Conservation (phyloP, 1,140 invertebrate genomes). For the Drosophila subobscura region DNA sequence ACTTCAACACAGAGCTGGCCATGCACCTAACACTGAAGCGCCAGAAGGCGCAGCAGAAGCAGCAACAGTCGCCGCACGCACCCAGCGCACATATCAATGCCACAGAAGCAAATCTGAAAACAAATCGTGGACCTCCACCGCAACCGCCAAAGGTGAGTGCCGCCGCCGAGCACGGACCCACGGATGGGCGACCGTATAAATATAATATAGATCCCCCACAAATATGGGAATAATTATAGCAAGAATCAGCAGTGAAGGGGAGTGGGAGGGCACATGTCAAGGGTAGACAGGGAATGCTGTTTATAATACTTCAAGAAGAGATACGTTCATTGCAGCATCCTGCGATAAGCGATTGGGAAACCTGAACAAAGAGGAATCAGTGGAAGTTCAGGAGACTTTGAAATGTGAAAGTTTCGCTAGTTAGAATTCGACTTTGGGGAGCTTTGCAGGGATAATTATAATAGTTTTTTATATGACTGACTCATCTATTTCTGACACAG, state of each 20-base stretch:
- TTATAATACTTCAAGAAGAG: too few species aligned
- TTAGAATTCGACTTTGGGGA: too few species aligned
- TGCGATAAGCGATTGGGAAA: too few species aligned
- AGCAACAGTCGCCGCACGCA: conserved; percentile 29
- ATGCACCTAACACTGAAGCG: conserved; percentile 83
- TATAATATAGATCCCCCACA: conserved; percentile 25
- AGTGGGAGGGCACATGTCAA: too few species aligned
- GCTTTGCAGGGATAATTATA: too few species aligned
- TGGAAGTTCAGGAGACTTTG: too few species aligned
- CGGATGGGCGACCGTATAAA: conserved; percentile 26
- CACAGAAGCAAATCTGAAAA: conserved; percentile 82
- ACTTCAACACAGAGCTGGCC: conserved; percentile 81
- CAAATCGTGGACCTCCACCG: conserved; percentile 83
- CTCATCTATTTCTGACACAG: conserved; percentile 25
- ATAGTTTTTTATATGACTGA: background rate
- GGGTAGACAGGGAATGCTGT: too few species aligned
- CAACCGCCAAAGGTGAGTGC: conserved; percentile 77
- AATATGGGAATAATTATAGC: too few species aligned
- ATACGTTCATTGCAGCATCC: too few species aligned
- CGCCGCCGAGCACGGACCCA: conserved; percentile 24
- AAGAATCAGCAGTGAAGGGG: background rate
- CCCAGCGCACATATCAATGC: conserved; percentile 75
- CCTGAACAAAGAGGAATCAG: too few species aligned
- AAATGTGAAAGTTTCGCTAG: too few species aligned
- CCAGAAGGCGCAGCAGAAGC: conserved; percentile 75